Conservation (phyloP, 2,113 vertebrate genomes). For the Phyllopteryx taeniolatus region DNA sequence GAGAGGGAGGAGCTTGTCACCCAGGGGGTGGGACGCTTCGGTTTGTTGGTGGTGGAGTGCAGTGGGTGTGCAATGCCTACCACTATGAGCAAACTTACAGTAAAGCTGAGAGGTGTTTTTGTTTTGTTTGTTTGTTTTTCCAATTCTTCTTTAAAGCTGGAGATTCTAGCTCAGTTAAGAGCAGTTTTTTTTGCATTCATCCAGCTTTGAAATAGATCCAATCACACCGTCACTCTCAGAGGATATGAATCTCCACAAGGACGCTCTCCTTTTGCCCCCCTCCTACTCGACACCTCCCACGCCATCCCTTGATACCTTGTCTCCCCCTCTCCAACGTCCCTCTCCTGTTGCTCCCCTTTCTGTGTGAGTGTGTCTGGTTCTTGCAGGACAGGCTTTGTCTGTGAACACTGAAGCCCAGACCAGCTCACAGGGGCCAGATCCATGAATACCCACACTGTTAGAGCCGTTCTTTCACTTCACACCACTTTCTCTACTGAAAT, state of each 20-base stretch:
- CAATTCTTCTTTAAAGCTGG: background rate
- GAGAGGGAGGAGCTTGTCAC: slow-evolving; percentile 43
- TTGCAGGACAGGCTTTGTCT: slow-evolving; percentile 72
- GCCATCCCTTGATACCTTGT: slow-evolving; percentile 54
- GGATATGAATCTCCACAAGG: slow-evolving; percentile 39
- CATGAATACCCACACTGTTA: slow-evolving; percentile 80
- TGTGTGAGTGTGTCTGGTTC: slow-evolving; percentile 68
- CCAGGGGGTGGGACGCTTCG: slow-evolving; percentile 35
- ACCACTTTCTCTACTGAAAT: slow-evolving; percentile 74
- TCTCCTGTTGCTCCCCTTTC: slow-evolving; percentile 60
- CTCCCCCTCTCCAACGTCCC: slow-evolving; percentile 44
- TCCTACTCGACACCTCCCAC: slow-evolving; percentile 40
- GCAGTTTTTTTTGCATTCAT: slow-evolving; percentile 4
- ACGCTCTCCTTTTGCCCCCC: slow-evolving; percentile 40
- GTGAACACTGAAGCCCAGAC: slow-evolving; percentile 70
- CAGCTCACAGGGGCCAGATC: slow-evolving; percentile 65
- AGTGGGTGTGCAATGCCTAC: background rate
- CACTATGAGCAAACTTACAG: slow-evolving; percentile 1
- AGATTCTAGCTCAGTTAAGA: slow-evolving; percentile 6
- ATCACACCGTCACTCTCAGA: slow-evolving; percentile 48
- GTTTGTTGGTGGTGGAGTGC: slow-evolving; percentile 35
- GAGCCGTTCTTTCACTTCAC: slow-evolving; percentile 74
- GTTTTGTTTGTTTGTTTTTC: background rate
- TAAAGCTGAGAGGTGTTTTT: background rate
- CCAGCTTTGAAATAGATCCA: slow-evolving; percentile 28